These are phyloP conservation scores for Drosophila trapezifrons DNA, from an alignment of 1,140 invertebrate species.

Conservation along the genomic window DNA sequence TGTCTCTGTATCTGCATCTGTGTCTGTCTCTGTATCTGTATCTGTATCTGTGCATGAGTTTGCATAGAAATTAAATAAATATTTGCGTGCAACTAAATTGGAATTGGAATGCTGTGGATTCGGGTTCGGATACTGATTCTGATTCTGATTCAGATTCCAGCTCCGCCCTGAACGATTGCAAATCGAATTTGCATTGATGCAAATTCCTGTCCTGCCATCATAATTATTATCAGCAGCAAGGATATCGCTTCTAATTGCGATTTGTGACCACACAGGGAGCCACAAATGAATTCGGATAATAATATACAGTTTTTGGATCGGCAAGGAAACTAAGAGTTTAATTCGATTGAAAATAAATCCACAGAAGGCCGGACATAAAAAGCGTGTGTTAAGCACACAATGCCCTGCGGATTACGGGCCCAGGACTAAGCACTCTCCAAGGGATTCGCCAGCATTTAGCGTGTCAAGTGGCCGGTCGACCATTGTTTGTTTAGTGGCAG, in stretches of 20 bases:
- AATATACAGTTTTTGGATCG: slow-evolving; percentile 1
- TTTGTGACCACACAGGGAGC: slow-evolving; percentile 5
- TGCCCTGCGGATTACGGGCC: slow-evolving; percentile 15
- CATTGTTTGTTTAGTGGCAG: slow-evolving; percentile 36
- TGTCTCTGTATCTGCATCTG: slow-evolving; percentile 34
- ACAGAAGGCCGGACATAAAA: not conserved
- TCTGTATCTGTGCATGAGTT: slow-evolving; percentile 56
- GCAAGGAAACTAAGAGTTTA: too few relatives aligned
- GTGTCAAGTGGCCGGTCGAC: slow-evolving; percentile 26
- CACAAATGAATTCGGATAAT: slow-evolving; percentile 6
- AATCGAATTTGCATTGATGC: slow-evolving; percentile 53
- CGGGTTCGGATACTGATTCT: slow-evolving; percentile 18
- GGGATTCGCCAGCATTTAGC: slow-evolving; percentile 9
- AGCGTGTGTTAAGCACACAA: slow-evolving; percentile 1
- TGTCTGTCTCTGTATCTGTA: slow-evolving; percentile 28
- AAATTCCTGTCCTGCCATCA: slow-evolving; percentile 20
- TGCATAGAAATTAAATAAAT: slow-evolving; percentile 78
- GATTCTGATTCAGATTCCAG: slow-evolving; percentile 11
- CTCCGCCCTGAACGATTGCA: slow-evolving; percentile 32
- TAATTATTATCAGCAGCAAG: slow-evolving; percentile 30
- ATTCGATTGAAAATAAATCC: not conserved
- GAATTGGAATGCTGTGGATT: slow-evolving; percentile 68
- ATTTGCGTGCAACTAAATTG: slow-evolving; percentile 77
- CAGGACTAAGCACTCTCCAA: slow-evolving; percentile 30
- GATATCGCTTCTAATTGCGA: slow-evolving; percentile 40